Evolutionary conservation across 2,888 invertebrate genomes (phyloP), one percentile per base, ranked within the genome.

Genomic region (Megaustenia siamemsis): DNA sequence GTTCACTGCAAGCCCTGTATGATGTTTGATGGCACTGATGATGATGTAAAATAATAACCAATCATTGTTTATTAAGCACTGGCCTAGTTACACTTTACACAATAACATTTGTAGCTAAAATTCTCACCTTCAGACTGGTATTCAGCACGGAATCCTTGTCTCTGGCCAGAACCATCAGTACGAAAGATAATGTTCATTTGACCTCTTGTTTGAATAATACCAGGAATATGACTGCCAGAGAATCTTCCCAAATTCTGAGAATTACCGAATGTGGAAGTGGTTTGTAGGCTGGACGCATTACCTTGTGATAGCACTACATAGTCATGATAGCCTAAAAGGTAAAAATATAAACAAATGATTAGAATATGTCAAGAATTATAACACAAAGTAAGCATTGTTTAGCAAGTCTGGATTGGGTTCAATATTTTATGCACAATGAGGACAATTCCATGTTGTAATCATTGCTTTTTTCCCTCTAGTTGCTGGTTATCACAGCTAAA

Each of bases 121-220:
- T 3, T 24, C 45, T 78, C 32, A 82, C 82, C 82, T 82, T 73
- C 71, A 24, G 82, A 28, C 15, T 53, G 21, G 32, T 82, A 82
- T n/a, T 43, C 21, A 18, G 56, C 53, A 18, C 53, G 24, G n/a
- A 71, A 82, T 4, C 82, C 82, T 15, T 73, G 56, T 24, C 8
- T 38, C 24, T 49, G 35, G 4, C 15, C 6, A 24, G 53, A 53
- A 12, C 24, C 24, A 38, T 82, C 82, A 8, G 82, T 71, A 4
- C 56, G 15, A 43, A 82, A 82, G 28, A 69, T 45, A 15, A 80
- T 5, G 49, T 12, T 5, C 45, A 80, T 68, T n/a, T 45, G 35
- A 6, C 56, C 80, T 1, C 18, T 45, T n/a, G 68, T 32, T 28
- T 38, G 8, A n/a, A 80, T n/a, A 21, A 1, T n/a, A 21, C 18